phyloP scores from a whole-genome alignment of 2,113 vertebrate genomes.

The Gila orcuttii region DNA sequence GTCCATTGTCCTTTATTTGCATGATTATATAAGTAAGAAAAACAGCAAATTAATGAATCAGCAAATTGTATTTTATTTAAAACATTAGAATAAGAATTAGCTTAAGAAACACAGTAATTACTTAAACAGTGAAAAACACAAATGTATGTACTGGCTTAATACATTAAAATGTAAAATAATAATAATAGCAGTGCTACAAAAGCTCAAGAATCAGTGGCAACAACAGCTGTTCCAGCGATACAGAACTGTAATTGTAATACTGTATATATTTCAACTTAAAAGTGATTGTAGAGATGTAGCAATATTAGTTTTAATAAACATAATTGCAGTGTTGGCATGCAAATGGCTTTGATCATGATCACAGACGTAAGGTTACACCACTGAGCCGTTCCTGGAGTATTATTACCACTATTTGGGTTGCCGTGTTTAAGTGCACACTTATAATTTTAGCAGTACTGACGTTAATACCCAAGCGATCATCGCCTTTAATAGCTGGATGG shows the following conservation, averaged over 20 bases:
- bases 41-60: not conserved
- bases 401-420: not conserved
- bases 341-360: constrained; percentile 20
- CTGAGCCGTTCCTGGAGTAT: not conserved
- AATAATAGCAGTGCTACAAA: not conserved
- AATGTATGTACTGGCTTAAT: not conserved
- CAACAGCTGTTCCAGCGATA: not conserved
- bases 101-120: not conserved
- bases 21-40: not conserved
- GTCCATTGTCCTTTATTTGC: constrained; percentile 37
- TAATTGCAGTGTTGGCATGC: constrained; percentile 7
- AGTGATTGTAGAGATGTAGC: not conserved
- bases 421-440: not conserved
- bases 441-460: constrained; percentile 18
- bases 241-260: not conserved
- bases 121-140: constrained; percentile 16
- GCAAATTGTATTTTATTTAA: constrained; percentile 27
- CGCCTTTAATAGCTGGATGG: not conserved
- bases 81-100: not conserved
- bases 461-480: not conserved
- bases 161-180: not conserved
- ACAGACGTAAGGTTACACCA: constrained; percentile 26
- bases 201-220: not conserved
- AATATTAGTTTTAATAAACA: constrained; percentile 26
- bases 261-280: not conserved